phyloP scores from a whole-genome alignment of 2,113 vertebrate genomes.

The Alosa alosa region DNA sequence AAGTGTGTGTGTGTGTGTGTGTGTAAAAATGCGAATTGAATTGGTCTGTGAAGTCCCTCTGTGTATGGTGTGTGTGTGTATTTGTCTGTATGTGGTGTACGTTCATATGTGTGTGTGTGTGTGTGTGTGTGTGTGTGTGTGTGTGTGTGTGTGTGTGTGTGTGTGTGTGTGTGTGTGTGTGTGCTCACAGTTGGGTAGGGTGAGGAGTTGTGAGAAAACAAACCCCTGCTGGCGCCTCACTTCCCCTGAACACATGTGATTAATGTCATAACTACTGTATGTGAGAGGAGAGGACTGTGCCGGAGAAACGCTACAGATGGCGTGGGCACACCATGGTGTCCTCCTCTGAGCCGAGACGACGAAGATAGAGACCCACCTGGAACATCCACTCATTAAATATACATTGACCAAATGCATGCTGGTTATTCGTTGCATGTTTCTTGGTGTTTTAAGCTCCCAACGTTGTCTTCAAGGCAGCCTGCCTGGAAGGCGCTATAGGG shows the following conservation, averaged over 20 bases:
- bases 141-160: background rate
- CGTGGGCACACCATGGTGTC: background rate
- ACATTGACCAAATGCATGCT: too few relatives aligned
- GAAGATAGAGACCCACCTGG: background rate
- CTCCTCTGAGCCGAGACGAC: background rate
- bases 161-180: background rate
- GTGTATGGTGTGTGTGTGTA: background rate
- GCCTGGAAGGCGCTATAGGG: too few relatives aligned
- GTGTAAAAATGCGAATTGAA: background rate
- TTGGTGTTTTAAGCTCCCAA: too few relatives aligned
- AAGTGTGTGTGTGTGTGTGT: background rate
- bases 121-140: background rate
- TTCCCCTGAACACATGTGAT: background rate
- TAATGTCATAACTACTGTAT: slow-evolving; percentile 1
- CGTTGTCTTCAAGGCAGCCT: too few relatives aligned
- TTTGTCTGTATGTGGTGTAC: background rate
- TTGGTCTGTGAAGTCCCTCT: background rate
- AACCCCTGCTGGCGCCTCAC: background rate
- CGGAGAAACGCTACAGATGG: background rate
- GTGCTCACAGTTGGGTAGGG: background rate
- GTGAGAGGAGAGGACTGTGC: background rate
- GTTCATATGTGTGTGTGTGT: background rate
- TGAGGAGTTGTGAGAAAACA: background rate
- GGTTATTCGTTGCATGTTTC: too few relatives aligned
- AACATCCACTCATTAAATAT: too few relatives aligned